Conservation (phyloP, 2,888 invertebrate genomes). For the Amiota minor region DNA sequence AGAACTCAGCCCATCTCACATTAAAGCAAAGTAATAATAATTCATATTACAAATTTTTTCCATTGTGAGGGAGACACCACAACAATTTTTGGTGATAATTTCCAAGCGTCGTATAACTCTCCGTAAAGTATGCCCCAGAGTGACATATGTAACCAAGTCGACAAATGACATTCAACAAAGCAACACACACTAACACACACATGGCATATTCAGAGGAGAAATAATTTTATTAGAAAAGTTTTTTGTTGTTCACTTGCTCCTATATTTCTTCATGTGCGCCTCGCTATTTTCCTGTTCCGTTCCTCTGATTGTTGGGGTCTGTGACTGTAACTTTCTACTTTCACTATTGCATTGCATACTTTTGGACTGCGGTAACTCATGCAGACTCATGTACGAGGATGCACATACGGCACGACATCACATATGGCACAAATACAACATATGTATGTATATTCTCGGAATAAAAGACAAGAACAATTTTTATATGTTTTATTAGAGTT, state of each 20-base stretch:
- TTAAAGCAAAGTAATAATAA: too few species aligned
- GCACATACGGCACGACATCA: too few species aligned
- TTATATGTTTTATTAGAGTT: too few species aligned
- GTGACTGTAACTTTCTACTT: slow-evolving; percentile 15
- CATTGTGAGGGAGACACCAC: not conserved
- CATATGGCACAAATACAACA: too few species aligned
- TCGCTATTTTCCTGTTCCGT: not conserved
- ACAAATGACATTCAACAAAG: not conserved
- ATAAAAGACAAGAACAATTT: too few species aligned
- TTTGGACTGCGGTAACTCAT: not conserved
- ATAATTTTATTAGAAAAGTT: slow-evolving; percentile 28
- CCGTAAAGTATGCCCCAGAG: slow-evolving; percentile 13
- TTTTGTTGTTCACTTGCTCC: slow-evolving; percentile 4
- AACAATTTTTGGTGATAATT: not conserved
- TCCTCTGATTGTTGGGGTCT: not conserved
- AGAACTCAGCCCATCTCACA: too few species aligned
- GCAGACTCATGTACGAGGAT: too few species aligned
- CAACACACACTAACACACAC: not conserved
- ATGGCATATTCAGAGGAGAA: not conserved
- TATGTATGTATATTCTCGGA: too few species aligned
- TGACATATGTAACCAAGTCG: slow-evolving; percentile 18
- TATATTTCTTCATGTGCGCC: not conserved
- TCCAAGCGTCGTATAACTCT: not conserved
- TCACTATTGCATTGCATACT: slow-evolving; percentile 3
- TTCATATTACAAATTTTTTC: not conserved